A percentile compares a stretch with the other conserved stretches of the same genome.
These are phyloP conservation scores for Stercorarius parasiticus DNA, from an alignment of 2,113 vertebrate genomes.

Conservation along the genomic window DNA sequence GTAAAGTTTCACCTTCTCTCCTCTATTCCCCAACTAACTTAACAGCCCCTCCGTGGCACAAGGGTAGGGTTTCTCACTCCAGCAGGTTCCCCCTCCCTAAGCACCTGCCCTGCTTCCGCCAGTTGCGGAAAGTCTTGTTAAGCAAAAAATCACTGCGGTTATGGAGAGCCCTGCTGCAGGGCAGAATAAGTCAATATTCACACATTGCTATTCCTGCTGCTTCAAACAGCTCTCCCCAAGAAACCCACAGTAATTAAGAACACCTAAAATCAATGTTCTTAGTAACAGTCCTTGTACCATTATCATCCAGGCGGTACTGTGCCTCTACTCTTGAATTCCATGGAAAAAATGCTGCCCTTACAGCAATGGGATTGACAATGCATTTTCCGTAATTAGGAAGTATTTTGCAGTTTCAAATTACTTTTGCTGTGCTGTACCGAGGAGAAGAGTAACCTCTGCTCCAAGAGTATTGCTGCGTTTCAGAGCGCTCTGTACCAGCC, in stretches of 20 bases:
- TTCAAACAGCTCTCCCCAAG: not conserved
- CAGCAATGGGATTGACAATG: not conserved
- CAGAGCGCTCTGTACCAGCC: not conserved
- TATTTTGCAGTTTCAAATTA: not conserved
- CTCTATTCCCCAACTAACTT: too few species aligned
- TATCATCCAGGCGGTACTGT: not conserved
- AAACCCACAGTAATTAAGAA: not conserved
- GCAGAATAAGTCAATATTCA: not conserved
- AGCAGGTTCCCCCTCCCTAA: not conserved
- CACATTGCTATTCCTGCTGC: not conserved
- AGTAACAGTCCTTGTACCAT: not conserved
- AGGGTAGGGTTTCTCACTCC: not conserved
- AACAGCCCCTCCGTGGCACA: not conserved
- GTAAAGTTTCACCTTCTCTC: too few species aligned
- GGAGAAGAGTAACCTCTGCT: not conserved
- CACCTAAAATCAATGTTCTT: not conserved
- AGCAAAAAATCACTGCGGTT: not conserved
- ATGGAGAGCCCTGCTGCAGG: not conserved
- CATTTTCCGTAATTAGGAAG: not conserved
- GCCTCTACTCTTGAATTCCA: not conserved
- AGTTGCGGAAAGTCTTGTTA: not conserved
- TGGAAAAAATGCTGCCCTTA: not conserved
- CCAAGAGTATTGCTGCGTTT: rapidly evolving
- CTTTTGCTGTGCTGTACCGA: not conserved
- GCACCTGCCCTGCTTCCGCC: not conserved